Percentiles rank a stretch among this genome's conserved stretches.
Conservation (phyloP, 64 coral and sea anemone genomes). For the Porites australiensis region DNA sequence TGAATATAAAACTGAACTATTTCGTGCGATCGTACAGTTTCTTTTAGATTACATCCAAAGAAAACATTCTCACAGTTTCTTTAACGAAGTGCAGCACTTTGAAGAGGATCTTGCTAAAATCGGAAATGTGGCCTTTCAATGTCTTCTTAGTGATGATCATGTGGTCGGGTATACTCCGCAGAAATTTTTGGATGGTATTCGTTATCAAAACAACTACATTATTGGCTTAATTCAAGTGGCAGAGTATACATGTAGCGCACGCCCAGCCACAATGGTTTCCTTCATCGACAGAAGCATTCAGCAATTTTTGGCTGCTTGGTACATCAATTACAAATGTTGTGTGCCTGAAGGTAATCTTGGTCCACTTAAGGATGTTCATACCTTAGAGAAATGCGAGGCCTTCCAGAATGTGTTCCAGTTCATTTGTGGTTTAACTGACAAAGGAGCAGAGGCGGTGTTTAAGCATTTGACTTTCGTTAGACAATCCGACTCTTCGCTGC, state of each 20-base stretch:
- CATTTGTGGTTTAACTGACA: neutral
- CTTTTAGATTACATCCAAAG: no score
- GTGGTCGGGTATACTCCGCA: no score
- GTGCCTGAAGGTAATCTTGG: neutral
- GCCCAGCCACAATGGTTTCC: neutral
- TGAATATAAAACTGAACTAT: no score
- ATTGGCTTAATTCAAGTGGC: neutral
- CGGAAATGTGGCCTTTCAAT: no score
- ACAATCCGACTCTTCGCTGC: neutral
- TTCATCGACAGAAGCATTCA: neutral
- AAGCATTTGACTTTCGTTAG: neutral
- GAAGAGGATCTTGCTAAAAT: no score
- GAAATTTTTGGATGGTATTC: neutral
- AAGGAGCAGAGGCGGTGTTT: conserved; percentile 13
- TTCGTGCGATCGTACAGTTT: no score
- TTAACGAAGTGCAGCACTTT: no score
- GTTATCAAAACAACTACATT: neutral
- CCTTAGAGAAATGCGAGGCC: neutral
- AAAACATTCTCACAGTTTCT: no score
- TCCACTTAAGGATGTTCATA: neutral
- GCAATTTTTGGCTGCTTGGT: neutral
- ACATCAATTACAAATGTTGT: neutral
- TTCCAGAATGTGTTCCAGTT: conserved; percentile 38
- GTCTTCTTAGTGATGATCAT: no score
- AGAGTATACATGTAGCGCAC: neutral